phyloP scores from a whole-genome alignment of 2,797 vertebrate species.

The Gouania willdenowi region DNA sequence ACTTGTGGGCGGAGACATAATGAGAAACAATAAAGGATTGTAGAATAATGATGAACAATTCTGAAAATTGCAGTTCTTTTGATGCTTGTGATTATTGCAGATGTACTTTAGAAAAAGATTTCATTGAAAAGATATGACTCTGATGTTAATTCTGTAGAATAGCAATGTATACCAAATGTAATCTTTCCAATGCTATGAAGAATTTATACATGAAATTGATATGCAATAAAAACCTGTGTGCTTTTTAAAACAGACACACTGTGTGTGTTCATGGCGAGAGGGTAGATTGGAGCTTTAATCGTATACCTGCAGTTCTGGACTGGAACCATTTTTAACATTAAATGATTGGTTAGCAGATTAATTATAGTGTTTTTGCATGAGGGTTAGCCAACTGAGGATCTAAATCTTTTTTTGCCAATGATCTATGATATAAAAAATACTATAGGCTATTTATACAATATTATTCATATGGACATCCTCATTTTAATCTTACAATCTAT shows the following conservation, averaged over 20 bases:
- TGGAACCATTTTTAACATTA: no score
- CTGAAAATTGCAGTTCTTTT: constrained; percentile 85
- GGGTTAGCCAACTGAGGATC: no score
- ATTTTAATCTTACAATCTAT: no score
- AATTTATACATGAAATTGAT: constrained; percentile 99
- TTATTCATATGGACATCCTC: no score
- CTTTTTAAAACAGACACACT: constrained; percentile 83
- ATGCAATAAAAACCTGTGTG: constrained; percentile 99
- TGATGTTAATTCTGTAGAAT: constrained; percentile 98
- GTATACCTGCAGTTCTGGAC: no score
- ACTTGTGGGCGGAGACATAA: constrained; percentile 76
- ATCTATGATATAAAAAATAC: no score
- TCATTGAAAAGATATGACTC: constrained; percentile 89
- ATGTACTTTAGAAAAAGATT: constrained; percentile 94
- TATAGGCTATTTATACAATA: no score
- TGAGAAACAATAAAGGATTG: constrained; percentile 82
- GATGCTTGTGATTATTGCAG: constrained; percentile 92
- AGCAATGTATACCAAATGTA: constrained; percentile 99
- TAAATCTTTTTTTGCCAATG: no score
- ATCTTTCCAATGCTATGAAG: constrained; percentile 98
- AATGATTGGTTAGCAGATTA: no score
- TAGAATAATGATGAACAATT: constrained; percentile 86
- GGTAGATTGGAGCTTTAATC: no score
- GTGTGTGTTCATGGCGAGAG: constrained; percentile 9
- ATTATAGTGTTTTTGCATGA: no score